phyloP scores from a whole-genome alignment of 2,797 vertebrate genomes.

The Pagetopsis macropterus region DNA sequence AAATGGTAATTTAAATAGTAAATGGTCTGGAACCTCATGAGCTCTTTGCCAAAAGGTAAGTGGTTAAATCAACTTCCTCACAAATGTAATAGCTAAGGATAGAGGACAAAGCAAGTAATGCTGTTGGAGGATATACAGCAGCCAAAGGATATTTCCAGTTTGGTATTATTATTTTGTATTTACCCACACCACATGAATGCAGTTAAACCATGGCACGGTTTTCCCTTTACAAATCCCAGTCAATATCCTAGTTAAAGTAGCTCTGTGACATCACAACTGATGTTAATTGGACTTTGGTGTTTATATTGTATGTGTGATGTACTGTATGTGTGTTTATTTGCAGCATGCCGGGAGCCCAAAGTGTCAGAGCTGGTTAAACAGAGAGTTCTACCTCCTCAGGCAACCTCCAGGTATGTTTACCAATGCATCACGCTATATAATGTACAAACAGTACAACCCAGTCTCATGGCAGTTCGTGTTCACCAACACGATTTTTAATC shows the following conservation, averaged over 20 bases:
- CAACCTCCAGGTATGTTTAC: conserved; percentile 87
- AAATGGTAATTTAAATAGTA: conserved; percentile 45
- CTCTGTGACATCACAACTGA: conserved; percentile 10
- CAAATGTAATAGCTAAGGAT: background rate
- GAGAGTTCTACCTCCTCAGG: conserved; percentile 88
- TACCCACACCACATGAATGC: too few relatives aligned
- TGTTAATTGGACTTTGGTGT: conserved; percentile 14
- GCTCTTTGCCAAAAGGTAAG: conserved; percentile 35
- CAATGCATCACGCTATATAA: background rate
- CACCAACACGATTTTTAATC: too few relatives aligned
- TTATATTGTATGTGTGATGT: conserved; percentile 13
- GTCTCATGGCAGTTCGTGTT: too few relatives aligned
- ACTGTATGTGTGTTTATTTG: conserved; percentile 45
- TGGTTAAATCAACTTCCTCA: conserved; percentile 2
- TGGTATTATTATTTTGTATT: too few relatives aligned
- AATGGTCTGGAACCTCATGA: conserved; percentile 8
- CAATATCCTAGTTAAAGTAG: background rate
- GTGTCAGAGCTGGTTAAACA: conserved; percentile 95
- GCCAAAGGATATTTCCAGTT: too few relatives aligned
- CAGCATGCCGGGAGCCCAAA: conserved; percentile 96
- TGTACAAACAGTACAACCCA: background rate
- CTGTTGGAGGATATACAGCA: background rate
- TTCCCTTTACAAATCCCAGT: conserved; percentile 8
- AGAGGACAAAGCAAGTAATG: background rate
- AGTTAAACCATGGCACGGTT: background rate